phyloP scores from a whole-genome alignment of 2,113 vertebrate genomes.

The Sterna hirundo region DNA sequence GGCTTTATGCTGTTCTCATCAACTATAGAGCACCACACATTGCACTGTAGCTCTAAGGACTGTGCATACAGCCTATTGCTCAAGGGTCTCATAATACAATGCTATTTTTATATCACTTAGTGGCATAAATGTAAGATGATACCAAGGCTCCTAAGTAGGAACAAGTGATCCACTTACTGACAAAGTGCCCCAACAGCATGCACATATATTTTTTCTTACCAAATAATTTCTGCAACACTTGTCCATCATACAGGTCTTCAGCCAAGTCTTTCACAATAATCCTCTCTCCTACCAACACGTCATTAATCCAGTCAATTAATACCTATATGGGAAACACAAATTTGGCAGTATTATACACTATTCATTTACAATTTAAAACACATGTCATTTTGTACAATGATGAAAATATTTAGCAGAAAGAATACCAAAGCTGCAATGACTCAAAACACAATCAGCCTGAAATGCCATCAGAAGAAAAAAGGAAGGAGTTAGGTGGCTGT shows the following conservation, averaged over 20 bases:
- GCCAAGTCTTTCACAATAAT: constrained; percentile 91
- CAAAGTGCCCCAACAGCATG: not conserved
- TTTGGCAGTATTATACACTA: constrained; percentile 41
- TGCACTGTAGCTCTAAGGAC: not conserved
- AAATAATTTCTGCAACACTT: constrained; percentile 90
- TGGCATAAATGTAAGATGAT: constrained; percentile 25
- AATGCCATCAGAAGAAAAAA: not conserved
- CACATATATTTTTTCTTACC: constrained; percentile 71
- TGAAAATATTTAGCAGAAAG: not conserved
- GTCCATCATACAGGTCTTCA: constrained; percentile 89
- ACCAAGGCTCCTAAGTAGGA: not conserved
- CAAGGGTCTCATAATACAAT: not conserved
- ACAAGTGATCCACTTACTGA: not conserved
- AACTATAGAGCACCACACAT: constrained; percentile 4
- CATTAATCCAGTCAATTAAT: constrained; percentile 92
- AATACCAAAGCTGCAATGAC: not conserved
- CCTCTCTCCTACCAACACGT: constrained; percentile 88
- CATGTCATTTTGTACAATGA: not conserved
- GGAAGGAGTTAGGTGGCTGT: not conserved
- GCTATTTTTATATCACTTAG: constrained; percentile 49
- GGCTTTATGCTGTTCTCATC: constrained; percentile 18
- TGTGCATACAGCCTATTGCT: not conserved
- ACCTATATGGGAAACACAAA: constrained; percentile 75
- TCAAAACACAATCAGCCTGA: not conserved
- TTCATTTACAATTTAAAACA: constrained; percentile 55